Evolutionary conservation across 2,797 vertebrate genomes (phyloP).

Genomic region (Gymnoscopelus braueri): DNA sequence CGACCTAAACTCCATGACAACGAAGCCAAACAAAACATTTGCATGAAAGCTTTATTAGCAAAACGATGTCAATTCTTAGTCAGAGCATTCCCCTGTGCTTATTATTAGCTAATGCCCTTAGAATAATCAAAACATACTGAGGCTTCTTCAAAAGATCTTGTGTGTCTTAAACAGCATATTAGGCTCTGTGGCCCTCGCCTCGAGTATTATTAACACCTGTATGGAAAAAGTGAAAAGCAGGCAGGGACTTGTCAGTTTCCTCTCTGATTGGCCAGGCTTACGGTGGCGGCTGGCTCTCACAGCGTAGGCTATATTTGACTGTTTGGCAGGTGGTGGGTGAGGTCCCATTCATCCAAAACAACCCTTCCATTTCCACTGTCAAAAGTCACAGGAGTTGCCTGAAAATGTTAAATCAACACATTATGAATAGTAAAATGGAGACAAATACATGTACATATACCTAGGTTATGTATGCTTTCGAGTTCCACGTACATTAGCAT

Average conservation of each 20-base stretch:
- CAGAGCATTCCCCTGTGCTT: not conserved
- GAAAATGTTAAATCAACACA: too few relatives aligned
- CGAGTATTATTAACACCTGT: slow-evolving; percentile 8
- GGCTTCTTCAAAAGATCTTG: slow-evolving; percentile 2
- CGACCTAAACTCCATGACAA: not conserved
- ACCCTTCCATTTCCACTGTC: not conserved
- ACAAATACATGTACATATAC: too few relatives aligned
- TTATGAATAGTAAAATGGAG: too few relatives aligned
- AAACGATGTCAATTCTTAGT: not conserved
- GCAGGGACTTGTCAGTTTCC: slow-evolving; percentile 4
- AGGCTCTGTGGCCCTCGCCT: slow-evolving; percentile 19
- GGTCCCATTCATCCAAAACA: slow-evolving; percentile 8
- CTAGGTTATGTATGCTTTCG: too few relatives aligned
- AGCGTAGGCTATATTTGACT: slow-evolving; percentile 41
- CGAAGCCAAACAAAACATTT: not conserved
- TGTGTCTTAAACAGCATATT: slow-evolving; percentile 4
- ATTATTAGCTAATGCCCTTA: not conserved
- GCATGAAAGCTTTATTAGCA: not conserved
- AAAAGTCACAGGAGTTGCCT: slow-evolving; percentile 30
- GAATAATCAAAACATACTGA: not conserved
- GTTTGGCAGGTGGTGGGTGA: not conserved
- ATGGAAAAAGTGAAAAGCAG: slow-evolving; percentile 14
- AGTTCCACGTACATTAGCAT: too few relatives aligned
- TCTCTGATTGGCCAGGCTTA: slow-evolving; percentile 13
- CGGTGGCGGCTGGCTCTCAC: slow-evolving; percentile 9